These are phyloP conservation scores for Lynx canadensis DNA, from an alignment of 2,113 vertebrate species.

Conservation along the genomic window DNA sequence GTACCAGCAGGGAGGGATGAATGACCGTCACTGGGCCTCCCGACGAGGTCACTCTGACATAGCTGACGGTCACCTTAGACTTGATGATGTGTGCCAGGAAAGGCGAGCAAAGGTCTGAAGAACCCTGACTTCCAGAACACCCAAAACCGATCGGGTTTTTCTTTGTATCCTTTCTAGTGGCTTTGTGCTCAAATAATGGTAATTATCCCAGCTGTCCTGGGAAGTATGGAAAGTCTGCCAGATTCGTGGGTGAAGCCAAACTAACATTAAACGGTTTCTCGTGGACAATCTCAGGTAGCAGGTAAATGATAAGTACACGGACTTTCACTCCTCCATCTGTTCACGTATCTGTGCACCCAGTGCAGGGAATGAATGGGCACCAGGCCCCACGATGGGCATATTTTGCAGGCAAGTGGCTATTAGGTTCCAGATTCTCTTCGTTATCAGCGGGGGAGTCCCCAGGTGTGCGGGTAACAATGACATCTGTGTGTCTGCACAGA, in stretches of 20 bases:
- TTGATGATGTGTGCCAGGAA: not conserved
- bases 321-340: not conserved
- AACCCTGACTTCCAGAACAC: not conserved
- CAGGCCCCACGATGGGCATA: not conserved
- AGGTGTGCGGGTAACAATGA: not conserved
- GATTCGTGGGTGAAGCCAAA: not conserved
- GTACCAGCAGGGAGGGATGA: not conserved
- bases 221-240: not conserved
- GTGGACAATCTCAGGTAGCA: fast-evolving
- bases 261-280: not conserved
- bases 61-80: too few species aligned
- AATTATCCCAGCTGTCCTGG: not conserved
- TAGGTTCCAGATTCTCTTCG: not conserved
- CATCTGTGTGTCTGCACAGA: not conserved
- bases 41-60: not conserved
- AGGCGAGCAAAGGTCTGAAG: not conserved
- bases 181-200: not conserved
- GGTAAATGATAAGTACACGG: not conserved
- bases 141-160: not conserved
- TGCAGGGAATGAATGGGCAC: not conserved
- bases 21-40: not conserved
- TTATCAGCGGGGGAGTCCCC: not conserved
- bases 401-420: not conserved
- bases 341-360: not conserved
- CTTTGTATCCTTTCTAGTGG: not conserved